Evolutionary conservation across 2,113 vertebrate genomes (phyloP), one percentile per base, ranked within the genome.

Genomic region (Apaloderma vittatum): DNA sequence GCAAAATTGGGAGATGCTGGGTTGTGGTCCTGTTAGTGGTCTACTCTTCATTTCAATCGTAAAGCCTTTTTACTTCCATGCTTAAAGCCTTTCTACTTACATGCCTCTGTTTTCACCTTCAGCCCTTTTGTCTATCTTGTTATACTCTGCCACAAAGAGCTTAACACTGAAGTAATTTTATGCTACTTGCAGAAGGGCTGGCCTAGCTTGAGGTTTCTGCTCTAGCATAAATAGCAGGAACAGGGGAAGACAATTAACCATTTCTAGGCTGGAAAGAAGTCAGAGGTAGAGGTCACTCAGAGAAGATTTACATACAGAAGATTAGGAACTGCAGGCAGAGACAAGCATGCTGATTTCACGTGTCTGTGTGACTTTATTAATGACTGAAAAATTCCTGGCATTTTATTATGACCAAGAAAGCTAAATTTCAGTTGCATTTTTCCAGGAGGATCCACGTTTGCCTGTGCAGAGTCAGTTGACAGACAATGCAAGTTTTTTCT

Each of bases 211-310:
- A 77, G 92, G 67, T 88, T 97, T 94, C 82, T 86, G 40, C 37
- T 90, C 58, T 90, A 93, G 83, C 75, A 59, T 86, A 90, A 94
- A 80, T 78, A 94, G 94, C 7, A 45, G 88, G 61, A 95, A 57
- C 34, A 57, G 43, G 21, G 90, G 59, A 88, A 90, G 52, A 20
- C 59, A 80, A 32, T 92, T 93, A 95, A 96, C 92, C 52, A 71
- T 14, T 65, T 95, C 29, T 78, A 72, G 70, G 21, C 83, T 93
- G 86, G 65, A 91, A 78, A 22, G 40, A 48, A 95, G 55, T 81
- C 26, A 24, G 73, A 80, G 48, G 17, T 24, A 72, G 36, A 72
- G 68, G 37, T 88, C 55, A 34, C 32, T 27, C 26, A 36, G 59
- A 37, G 48, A 37, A 9, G 2, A 3, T 59, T 91, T 85, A 46